Conservation (phyloP, 1,140 invertebrate species). For the Lethrus apterus region DNA sequence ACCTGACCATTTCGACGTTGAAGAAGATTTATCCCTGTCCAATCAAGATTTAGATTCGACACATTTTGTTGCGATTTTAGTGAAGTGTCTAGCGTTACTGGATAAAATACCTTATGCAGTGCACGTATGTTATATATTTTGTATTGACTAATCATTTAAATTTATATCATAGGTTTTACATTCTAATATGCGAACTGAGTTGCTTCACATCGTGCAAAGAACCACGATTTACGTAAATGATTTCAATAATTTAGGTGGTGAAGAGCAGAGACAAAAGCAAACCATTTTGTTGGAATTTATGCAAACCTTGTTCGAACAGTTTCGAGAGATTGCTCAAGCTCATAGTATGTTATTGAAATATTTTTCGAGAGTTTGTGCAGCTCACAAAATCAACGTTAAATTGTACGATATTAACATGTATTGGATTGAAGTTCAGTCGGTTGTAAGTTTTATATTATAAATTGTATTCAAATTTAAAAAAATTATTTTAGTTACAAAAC, state of each 20-base stretch:
- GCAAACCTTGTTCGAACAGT: slow-evolving; percentile 65
- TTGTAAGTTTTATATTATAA: slow-evolving; percentile 51
- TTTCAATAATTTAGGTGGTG: slow-evolving; percentile 34
- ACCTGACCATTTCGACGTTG: slow-evolving; percentile 40
- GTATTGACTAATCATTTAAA: background rate
- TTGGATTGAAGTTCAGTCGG: slow-evolving; percentile 82
- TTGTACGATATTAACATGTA: slow-evolving; percentile 76
- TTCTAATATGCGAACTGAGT: slow-evolving; percentile 70
- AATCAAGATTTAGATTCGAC: slow-evolving; percentile 63
- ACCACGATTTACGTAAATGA: slow-evolving; percentile 70
- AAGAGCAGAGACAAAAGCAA: slow-evolving; percentile 28
- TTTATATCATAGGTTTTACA: slow-evolving; percentile 58
- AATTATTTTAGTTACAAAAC: slow-evolving; percentile 59
- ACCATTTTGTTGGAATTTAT: slow-evolving; percentile 49
- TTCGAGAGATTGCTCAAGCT: slow-evolving; percentile 61
- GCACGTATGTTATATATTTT: slow-evolving; percentile 50
- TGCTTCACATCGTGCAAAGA: slow-evolving; percentile 66
- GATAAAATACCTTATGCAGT: slow-evolving; percentile 78
- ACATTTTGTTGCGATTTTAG: slow-evolving; percentile 71
- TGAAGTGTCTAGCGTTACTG: slow-evolving; percentile 79
- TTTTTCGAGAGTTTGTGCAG: slow-evolving; percentile 51
- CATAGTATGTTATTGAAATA: slow-evolving; percentile 58
- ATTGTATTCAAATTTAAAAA: slow-evolving; percentile 4
- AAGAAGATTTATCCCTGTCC: slow-evolving; percentile 54
- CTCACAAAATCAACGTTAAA: slow-evolving; percentile 48